Evolutionary conservation across 1,140 invertebrate species (phyloP).

Genomic region (Zaprionus taronus): DNA sequence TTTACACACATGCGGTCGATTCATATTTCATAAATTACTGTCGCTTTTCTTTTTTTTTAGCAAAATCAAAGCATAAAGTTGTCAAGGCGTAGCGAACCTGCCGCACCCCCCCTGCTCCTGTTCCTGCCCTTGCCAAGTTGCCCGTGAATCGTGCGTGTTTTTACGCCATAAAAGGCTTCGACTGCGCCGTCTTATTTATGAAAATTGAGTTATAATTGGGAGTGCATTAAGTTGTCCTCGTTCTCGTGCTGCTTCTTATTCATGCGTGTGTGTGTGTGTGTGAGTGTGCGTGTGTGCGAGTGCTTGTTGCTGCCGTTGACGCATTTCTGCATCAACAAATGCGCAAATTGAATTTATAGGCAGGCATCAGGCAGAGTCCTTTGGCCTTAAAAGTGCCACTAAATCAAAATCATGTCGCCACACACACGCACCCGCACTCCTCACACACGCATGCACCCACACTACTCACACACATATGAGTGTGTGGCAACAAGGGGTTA

Average conservation of each 20-base stretch:
- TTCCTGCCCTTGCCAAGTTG: slow-evolving; percentile 3
- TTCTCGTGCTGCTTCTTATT: slow-evolving; percentile 8
- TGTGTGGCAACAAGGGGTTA: slow-evolving; percentile 64
- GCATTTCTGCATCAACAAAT: slow-evolving; percentile 82
- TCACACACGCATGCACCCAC: background rate
- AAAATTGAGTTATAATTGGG: slow-evolving; percentile 83
- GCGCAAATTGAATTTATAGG: slow-evolving; percentile 83
- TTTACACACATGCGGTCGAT: slow-evolving; percentile 82
- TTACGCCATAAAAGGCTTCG: slow-evolving; percentile 43
- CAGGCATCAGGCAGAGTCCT: slow-evolving; percentile 47
- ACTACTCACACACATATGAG: background rate
- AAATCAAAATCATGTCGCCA: slow-evolving; percentile 80
- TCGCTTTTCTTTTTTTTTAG: slow-evolving; percentile 26
- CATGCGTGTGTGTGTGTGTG: background rate
- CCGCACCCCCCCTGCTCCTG: slow-evolving; percentile 3
- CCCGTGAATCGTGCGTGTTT: slow-evolving; percentile 52
- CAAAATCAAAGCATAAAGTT: slow-evolving; percentile 79
- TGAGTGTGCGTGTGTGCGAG: background rate
- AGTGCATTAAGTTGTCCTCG: slow-evolving; percentile 77
- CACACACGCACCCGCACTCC: slow-evolving; percentile 23
- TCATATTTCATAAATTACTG: slow-evolving; percentile 75
- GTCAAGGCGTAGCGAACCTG: slow-evolving; percentile 71
- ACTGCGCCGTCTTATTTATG: slow-evolving; percentile 67
- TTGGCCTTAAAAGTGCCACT: slow-evolving; percentile 80
- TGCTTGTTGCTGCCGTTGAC: slow-evolving; percentile 60